Evolutionary conservation across 2,113 vertebrate genomes (phyloP).

Genomic region (Brachyistius frenatus): DNA sequence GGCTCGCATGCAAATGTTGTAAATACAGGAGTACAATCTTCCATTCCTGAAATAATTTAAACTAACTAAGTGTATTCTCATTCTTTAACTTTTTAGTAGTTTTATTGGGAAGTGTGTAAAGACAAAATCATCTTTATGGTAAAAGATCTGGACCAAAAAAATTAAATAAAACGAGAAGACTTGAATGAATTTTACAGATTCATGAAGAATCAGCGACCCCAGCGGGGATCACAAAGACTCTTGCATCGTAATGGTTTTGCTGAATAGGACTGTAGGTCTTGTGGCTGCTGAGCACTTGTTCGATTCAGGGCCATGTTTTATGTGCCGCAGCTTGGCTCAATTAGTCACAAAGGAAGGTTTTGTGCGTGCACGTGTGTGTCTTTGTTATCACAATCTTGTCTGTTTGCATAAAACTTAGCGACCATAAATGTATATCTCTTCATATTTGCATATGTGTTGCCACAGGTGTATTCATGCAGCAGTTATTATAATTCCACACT

Average conservation of each 20-base stretch:
- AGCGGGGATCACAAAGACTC: slow-evolving; percentile 4
- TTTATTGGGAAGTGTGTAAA: background rate
- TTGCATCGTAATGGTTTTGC: background rate
- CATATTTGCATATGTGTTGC: background rate
- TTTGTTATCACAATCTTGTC: slow-evolving; percentile 7
- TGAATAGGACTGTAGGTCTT: background rate
- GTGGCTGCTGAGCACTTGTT: background rate
- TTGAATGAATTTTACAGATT: background rate
- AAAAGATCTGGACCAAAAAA: slow-evolving; percentile 4
- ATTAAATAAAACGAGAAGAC: background rate
- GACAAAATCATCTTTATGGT: background rate
- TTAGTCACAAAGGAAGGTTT: slow-evolving; percentile 25
- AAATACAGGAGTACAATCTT: background rate
- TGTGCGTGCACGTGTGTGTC: background rate
- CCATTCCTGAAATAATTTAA: too few relatives aligned
- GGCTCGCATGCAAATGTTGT: background rate
- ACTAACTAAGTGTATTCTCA: too few relatives aligned
- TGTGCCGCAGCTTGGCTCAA: slow-evolving; percentile 13
- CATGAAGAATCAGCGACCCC: background rate
- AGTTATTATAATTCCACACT: background rate
- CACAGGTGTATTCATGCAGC: background rate
- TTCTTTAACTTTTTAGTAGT: too few relatives aligned
- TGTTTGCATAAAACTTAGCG: slow-evolving; percentile 5
- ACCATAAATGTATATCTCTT: background rate
- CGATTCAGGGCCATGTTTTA: slow-evolving; percentile 18